phyloP scores from a whole-genome alignment of 2,888 invertebrate species.

The Malthinus flaveolus region DNA sequence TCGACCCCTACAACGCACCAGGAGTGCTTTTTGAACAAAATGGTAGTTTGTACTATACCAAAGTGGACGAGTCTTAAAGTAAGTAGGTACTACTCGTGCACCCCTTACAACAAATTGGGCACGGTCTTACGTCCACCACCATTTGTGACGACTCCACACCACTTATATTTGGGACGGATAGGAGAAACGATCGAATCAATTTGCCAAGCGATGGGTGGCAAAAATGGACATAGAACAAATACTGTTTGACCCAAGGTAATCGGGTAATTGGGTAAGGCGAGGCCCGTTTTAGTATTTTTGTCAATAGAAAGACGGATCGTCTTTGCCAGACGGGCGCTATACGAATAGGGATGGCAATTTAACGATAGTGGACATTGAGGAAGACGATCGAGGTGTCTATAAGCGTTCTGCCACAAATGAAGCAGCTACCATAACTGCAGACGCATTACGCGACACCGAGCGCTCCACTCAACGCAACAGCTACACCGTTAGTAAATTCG shows the following conservation, averaged over 20 bases:
- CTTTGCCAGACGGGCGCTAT: slow-evolving; percentile 69
- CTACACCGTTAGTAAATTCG: slow-evolving; percentile 69
- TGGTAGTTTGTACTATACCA: slow-evolving; percentile 64
- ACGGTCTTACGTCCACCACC: slow-evolving; percentile 85
- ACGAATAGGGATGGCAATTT: slow-evolving; percentile 75
- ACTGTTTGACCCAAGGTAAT: slow-evolving; percentile 71
- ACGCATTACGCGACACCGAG: slow-evolving; percentile 88
- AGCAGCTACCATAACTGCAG: slow-evolving; percentile 80
- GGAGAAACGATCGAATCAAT: slow-evolving; percentile 81
- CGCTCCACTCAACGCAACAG: slow-evolving; percentile 85
- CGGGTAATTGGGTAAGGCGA: too few relatives aligned
- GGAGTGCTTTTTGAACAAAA: slow-evolving; percentile 84
- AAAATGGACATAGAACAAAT: slow-evolving; percentile 65
- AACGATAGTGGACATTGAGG: slow-evolving; percentile 78
- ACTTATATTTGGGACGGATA: slow-evolving; percentile 80
- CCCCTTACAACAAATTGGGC: slow-evolving; percentile 87
- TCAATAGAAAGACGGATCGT: slow-evolving; percentile 72
- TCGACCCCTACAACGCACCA: slow-evolving; percentile 86
- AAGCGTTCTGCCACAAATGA: slow-evolving; percentile 84
- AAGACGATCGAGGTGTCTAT: slow-evolving; percentile 85
- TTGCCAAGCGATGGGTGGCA: slow-evolving; percentile 76
- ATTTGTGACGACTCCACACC: slow-evolving; percentile 78
- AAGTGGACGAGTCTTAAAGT: slow-evolving; percentile 84
- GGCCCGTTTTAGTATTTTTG: too few relatives aligned
- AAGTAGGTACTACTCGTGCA: slow-evolving; percentile 89